These are phyloP conservation scores for Elysia crispata DNA, from an alignment of 2,888 invertebrate species.

Conservation along the genomic window DNA sequence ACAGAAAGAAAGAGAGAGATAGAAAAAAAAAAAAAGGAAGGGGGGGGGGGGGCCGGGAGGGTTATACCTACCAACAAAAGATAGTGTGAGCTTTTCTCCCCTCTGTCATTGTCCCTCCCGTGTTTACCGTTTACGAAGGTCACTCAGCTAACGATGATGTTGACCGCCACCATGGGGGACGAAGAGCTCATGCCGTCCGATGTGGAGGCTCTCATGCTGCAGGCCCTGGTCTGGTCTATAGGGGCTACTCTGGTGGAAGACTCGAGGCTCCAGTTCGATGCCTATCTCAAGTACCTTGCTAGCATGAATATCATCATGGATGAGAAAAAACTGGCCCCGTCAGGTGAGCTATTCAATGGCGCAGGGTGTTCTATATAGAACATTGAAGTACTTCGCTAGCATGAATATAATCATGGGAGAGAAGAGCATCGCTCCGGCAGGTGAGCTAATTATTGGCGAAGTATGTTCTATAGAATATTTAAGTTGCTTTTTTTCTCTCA, in stretches of 20 bases:
- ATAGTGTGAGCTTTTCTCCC: too few relatives aligned
- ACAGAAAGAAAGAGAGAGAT: too few relatives aligned
- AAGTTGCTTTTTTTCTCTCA: background rate
- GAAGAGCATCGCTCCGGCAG: constrained; percentile 63
- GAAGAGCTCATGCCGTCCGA: constrained; percentile 76
- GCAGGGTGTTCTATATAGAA: too few relatives aligned
- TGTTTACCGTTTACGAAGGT: constrained; percentile 81
- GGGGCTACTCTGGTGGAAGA: constrained; percentile 87
- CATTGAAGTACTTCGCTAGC: constrained; percentile 82
- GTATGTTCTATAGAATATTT: background rate
- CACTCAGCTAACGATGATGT: constrained; percentile 88
- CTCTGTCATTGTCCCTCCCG: too few relatives aligned
- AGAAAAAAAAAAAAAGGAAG: too few relatives aligned
- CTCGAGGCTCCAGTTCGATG: constrained; percentile 86
- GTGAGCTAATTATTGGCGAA: constrained; percentile 51
- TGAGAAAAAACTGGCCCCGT: constrained; percentile 63
- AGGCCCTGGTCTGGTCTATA: constrained; percentile 89
- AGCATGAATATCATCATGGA: constrained; percentile 84
- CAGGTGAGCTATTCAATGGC: constrained; percentile 57
- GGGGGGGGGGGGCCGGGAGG: too few relatives aligned
- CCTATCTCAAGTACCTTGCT: constrained; percentile 86
- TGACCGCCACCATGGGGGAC: constrained; percentile 83
- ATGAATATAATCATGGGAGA: constrained; percentile 84
- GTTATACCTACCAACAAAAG: too few relatives aligned
- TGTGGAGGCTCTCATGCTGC: constrained; percentile 85